Evolutionary conservation across 2,888 invertebrate species (phyloP), one percentile per base, ranked within the genome.

Genomic region (Dynastes maya): DNA sequence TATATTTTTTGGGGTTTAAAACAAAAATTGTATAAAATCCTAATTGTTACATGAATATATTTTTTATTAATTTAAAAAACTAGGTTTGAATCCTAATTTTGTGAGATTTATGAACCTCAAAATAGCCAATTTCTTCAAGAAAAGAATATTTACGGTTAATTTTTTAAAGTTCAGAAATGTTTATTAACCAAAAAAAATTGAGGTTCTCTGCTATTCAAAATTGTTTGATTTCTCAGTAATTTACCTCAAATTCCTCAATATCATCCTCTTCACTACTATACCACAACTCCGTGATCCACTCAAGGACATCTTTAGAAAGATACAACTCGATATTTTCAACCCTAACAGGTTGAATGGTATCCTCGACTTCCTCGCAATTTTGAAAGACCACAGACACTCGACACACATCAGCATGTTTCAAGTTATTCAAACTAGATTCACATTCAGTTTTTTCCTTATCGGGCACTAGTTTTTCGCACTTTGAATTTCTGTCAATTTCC

Each of bases 251-350:
- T 75, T 91, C 91, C 79, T 91, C 91, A 64, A 76, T 91, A 74
- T 91, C 91, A 75, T 91, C 91, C 76, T 79, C 79, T 55, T 79
- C 79, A 58, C 80, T 78, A 86, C 79, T 91, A 83, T 75, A 80
- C 76, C 75, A 82, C 32, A 92, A 88, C 70, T 89, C 83, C 80
- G 90, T 90, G 87, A 90, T 90, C 92, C 92, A 92, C 82, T 87
- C 89, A 53, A 91, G 88, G 71, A 91, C 91, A 84, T 91, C 91
- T 1, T 90, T 86, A 0, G 90, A 87, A 1, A 90, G 82, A n/a
- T 89, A 90, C 77, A 90, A 90, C 9, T 90, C 90, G 79, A 90
- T 88, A 81, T 89, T 87, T 78, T 91, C 90, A 83, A 89, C 81
- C 55, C 83, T 61, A 13, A 84, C 79, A 37, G 84, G 84, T 16